phyloP scores from a whole-genome alignment of 2,888 invertebrate species.

The Hylaea fasciaria region DNA sequence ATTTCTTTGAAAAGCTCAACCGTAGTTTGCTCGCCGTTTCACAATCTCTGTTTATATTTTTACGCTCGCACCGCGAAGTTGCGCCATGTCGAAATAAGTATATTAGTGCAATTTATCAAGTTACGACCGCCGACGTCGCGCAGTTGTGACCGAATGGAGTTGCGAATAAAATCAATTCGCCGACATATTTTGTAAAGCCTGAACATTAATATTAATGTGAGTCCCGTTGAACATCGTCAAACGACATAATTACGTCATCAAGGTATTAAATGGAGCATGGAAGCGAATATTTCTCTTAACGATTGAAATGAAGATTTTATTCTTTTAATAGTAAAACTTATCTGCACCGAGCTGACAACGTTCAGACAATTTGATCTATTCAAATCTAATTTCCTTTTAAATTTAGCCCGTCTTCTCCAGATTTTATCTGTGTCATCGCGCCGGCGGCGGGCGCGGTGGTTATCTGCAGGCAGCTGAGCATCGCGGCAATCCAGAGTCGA shows the following conservation, averaged over 20 bases:
- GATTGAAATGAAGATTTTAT: constrained; percentile 25
- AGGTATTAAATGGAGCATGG: constrained; percentile 32
- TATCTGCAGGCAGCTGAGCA: constrained; percentile 66
- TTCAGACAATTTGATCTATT: constrained; percentile 70
- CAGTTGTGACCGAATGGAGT: constrained; percentile 28
- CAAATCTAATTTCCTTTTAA: constrained; percentile 77
- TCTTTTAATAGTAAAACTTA: constrained; percentile 46
- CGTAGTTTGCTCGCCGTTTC: constrained; percentile 56
- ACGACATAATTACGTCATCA: constrained; percentile 38
- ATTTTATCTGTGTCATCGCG: constrained; percentile 74
- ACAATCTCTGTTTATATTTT: constrained; percentile 52
- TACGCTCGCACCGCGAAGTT: constrained; percentile 49
- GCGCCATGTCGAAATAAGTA: constrained; percentile 38
- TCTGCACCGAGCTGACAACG: constrained; percentile 53
- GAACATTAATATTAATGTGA: constrained; percentile 37
- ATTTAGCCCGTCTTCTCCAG: constrained; percentile 75
- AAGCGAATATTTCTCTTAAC: constrained; percentile 23
- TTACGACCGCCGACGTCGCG: constrained; percentile 10
- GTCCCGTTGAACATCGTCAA: constrained; percentile 20
- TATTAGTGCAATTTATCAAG: constrained; percentile 41
- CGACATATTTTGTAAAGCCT: constrained; percentile 33
- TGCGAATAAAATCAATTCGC: constrained; percentile 41
- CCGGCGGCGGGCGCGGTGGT: constrained; percentile 50
- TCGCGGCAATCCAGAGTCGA: constrained; percentile 65
- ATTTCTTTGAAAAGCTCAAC: constrained; percentile 67